phyloP scores from a whole-genome alignment of 2,797 vertebrate genomes.

The Spinus pinus region DNA sequence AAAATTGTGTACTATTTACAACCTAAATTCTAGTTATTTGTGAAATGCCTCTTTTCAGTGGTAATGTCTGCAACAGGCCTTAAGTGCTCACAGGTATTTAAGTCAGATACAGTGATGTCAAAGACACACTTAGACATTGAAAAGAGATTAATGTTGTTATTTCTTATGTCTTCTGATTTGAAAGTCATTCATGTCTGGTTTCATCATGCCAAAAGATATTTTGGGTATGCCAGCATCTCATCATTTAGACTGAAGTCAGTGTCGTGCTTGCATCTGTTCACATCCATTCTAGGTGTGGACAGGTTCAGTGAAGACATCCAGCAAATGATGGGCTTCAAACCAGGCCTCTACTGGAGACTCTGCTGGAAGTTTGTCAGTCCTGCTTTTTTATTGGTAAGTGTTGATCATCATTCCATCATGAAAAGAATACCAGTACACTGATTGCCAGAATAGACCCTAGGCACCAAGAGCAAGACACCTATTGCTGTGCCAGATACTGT shows the following conservation, averaged over 20 bases:
- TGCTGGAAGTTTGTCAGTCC: conserved; percentile 99
- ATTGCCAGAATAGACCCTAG: background rate
- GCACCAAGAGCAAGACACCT: background rate
- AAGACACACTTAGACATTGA: background rate
- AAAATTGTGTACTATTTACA: background rate
- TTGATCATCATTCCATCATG: background rate
- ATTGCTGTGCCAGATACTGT: background rate
- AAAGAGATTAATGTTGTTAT: background rate
- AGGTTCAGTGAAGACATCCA: conserved; percentile 97
- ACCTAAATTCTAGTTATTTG: background rate
- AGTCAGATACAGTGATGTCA: background rate
- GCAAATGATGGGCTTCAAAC: conserved; percentile 97
- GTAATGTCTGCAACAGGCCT: background rate
- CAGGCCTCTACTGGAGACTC: conserved; percentile 96
- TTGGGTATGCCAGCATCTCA: background rate
- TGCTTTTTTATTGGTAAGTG: conserved; percentile 90
- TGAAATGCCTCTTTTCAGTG: background rate
- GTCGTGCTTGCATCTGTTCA: background rate
- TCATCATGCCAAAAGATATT: background rate
- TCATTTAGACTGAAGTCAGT: background rate
- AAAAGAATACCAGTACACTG: background rate
- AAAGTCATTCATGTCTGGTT: background rate
- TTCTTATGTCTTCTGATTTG: background rate
- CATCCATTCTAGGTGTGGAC: conserved; percentile 86
- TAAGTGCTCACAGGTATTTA: background rate